Conservation (phyloP, 2,888 invertebrate species). For the Lasioglossum morio region DNA sequence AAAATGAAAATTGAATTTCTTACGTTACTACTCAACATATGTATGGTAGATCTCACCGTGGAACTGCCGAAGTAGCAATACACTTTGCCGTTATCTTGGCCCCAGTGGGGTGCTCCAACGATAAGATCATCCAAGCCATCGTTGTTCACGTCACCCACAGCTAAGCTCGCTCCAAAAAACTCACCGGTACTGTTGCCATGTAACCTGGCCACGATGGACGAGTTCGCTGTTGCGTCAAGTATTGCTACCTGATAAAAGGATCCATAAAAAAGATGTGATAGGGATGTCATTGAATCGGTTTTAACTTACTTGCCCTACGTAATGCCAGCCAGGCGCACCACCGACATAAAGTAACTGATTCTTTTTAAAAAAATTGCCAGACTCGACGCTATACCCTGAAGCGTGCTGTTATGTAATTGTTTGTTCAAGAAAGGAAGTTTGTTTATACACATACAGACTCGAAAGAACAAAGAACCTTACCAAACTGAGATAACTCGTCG, state of each 20-base stretch:
- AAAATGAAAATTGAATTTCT: not conserved
- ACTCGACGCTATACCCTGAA: slow-evolving; percentile 76
- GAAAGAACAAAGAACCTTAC: slow-evolving; percentile 47
- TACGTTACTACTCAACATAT: not conserved
- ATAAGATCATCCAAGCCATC: slow-evolving; percentile 79
- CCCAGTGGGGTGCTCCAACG: slow-evolving; percentile 80
- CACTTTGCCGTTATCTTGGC: slow-evolving; percentile 77
- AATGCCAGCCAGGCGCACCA: slow-evolving; percentile 76
- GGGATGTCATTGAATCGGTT: not conserved
- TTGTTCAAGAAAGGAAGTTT: not conserved
- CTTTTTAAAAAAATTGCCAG: slow-evolving; percentile 73
- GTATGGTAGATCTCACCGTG: slow-evolving; percentile 42
- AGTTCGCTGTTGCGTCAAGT: slow-evolving; percentile 56
- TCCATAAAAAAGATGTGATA: not conserved
- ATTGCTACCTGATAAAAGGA: slow-evolving; percentile 67
- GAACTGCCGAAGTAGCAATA: slow-evolving; percentile 71
- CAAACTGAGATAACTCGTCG: slow-evolving; percentile 68
- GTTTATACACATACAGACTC: not conserved
- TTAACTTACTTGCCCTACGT: slow-evolving; percentile 69
- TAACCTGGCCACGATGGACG: slow-evolving; percentile 50
- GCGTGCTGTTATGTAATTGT: not conserved
- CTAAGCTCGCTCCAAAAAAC: slow-evolving; percentile 78
- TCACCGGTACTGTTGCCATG: slow-evolving; percentile 75
- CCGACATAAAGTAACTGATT: slow-evolving; percentile 67
- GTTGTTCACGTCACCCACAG: slow-evolving; percentile 78